Evolutionary conservation across 2,797 vertebrate genomes (phyloP).

Genomic region (Acanthurus leucopareius): DNA sequence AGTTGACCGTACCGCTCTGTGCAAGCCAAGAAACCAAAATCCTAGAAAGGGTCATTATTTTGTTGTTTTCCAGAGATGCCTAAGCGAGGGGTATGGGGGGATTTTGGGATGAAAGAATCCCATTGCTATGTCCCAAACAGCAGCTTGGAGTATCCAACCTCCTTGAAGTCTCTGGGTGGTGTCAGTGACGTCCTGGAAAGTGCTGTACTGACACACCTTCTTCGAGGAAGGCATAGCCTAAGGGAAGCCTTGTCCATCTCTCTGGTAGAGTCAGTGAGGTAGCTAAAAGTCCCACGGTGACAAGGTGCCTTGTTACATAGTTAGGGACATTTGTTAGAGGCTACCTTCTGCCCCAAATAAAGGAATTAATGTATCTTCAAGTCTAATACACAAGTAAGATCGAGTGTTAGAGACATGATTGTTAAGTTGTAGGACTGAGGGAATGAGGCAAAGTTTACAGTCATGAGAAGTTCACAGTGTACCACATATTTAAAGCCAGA

Average conservation of each 20-base stretch:
- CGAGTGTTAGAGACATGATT: neutral
- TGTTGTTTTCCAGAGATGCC: neutral
- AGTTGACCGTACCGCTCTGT: neutral
- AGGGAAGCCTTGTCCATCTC: neutral
- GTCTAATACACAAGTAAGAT: neutral
- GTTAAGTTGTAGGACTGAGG: no score
- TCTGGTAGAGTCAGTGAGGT: neutral
- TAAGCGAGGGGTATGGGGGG: neutral
- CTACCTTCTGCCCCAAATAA: neutral
- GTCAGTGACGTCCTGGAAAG: neutral
- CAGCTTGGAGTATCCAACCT: neutral
- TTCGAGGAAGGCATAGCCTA: neutral
- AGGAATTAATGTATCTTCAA: neutral
- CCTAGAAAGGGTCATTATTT: neutral
- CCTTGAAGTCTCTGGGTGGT: neutral
- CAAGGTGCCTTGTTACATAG: neutral
- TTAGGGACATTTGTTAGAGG: no score
- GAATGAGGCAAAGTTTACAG: neutral
- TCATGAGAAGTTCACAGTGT: neutral
- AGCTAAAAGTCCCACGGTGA: neutral
- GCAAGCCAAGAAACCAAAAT: slow-evolving; percentile 11
- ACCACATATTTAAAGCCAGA: neutral
- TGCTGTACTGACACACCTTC: neutral
- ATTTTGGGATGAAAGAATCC: slow-evolving; percentile 14
- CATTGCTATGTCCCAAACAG: neutral